Conservation (phyloP, 2,888 invertebrate genomes). For the Hirtodrosophila histrioides region DNA sequence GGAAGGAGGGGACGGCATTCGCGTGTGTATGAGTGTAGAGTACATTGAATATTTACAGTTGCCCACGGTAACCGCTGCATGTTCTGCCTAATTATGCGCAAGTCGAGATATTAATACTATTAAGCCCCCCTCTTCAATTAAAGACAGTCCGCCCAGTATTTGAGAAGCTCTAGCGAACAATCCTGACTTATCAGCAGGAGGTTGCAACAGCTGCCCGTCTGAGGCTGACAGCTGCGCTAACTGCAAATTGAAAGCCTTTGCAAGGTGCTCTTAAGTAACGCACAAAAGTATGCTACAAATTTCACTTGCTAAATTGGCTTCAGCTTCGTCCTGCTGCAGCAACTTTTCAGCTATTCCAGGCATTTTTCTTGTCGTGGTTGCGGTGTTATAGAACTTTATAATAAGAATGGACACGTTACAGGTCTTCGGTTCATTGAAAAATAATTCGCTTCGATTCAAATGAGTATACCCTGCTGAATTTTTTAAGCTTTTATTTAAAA, state of each 20-base stretch:
- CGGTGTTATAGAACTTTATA: slow-evolving; percentile 1
- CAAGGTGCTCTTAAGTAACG: slow-evolving; percentile 9
- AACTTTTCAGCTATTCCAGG: not conserved
- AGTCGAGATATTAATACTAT: slow-evolving; percentile 42
- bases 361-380: not conserved
- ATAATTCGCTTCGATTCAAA: not conserved
- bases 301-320: too few species aligned
- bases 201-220: slow-evolving; percentile 9
- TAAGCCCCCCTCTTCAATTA: slow-evolving; percentile 6
- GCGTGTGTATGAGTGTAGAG: slow-evolving; percentile 5
- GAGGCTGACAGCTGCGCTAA: slow-evolving; percentile 27
- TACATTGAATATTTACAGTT: slow-evolving; percentile 41
- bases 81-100: slow-evolving; percentile 61
- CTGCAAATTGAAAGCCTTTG: slow-evolving; percentile 18
- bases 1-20: slow-evolving; percentile 10
- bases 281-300: slow-evolving; percentile 26
- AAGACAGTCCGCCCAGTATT: not conserved
- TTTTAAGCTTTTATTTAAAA: too few species aligned
- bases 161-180: slow-evolving; percentile 6
- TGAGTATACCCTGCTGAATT: too few species aligned
- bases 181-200: not conserved
- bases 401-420: slow-evolving; percentile 29
- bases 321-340: too few species aligned
- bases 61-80: slow-evolving; percentile 37
- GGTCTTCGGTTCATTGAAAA: not conserved